Evolutionary conservation across 2,113 vertebrate species (phyloP).

Genomic region (Festucalex cinctus): DNA sequence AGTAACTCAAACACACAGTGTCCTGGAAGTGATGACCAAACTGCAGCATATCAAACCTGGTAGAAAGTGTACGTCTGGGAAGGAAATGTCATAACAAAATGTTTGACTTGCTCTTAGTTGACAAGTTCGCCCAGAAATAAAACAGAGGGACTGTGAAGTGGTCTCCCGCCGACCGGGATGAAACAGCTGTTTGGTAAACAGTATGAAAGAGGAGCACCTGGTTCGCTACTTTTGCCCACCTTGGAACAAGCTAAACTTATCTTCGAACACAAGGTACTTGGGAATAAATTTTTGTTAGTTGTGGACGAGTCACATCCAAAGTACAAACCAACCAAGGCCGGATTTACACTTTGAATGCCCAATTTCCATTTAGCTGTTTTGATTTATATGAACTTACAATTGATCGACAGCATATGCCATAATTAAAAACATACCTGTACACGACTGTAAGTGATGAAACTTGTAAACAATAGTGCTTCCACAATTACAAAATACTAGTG

Average conservation of each 20-base stretch:
- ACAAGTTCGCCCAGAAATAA: conserved; percentile 61
- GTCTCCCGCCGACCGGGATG: conserved; percentile 38
- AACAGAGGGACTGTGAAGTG: conserved; percentile 61
- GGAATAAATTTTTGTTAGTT: conserved; percentile 23
- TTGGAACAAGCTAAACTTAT: conserved; percentile 21
- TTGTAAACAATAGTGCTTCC: too few species aligned
- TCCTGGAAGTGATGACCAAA: conserved; percentile 38
- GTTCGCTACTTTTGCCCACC: conserved; percentile 1
- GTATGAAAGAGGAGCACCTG: conserved; percentile 59
- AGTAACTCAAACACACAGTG: conserved; percentile 44
- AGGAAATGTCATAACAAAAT: conserved; percentile 51
- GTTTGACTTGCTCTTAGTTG: conserved; percentile 53
- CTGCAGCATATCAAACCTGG: conserved; percentile 41
- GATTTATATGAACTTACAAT: too few species aligned
- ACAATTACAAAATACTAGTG: too few species aligned
- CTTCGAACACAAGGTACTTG: conserved; percentile 9
- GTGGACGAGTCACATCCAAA: background rate
- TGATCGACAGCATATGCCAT: too few species aligned
- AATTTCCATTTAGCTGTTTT: too few species aligned
- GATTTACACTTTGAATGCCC: background rate
- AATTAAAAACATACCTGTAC: too few species aligned
- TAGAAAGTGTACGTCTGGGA: conserved; percentile 36
- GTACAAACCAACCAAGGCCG: background rate
- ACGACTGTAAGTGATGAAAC: too few species aligned
- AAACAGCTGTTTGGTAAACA: conserved; percentile 58